A percentile compares a stretch with the other conserved stretches of the same genome.
Evolutionary conservation across 2,113 vertebrate genomes (phyloP).

Genomic region (Phyllostomus discolor): DNA sequence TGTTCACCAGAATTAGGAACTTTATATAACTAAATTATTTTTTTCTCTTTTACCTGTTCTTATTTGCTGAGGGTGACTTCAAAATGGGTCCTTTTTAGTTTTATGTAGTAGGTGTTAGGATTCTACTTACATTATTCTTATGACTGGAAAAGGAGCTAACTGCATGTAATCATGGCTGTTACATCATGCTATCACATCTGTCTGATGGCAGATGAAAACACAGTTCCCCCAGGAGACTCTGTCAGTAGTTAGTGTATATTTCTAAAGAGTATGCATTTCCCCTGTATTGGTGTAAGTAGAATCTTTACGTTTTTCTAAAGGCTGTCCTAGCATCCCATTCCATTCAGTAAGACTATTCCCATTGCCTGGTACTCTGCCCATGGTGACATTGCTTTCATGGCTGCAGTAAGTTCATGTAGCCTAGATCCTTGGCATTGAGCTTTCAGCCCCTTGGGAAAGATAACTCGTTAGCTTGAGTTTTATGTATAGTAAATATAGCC

Average conservation of each 20-base stretch:
- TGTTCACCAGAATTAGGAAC: background rate
- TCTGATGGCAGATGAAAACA: background rate
- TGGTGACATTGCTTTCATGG: background rate
- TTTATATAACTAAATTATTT: background rate
- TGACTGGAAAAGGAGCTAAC: background rate
- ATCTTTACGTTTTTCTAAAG: background rate
- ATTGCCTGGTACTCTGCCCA: background rate
- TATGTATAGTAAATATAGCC: background rate
- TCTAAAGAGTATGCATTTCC: background rate
- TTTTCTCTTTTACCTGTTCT: background rate
- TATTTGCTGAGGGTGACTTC: background rate
- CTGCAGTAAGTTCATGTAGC: background rate
- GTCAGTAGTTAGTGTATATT: background rate
- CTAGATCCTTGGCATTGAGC: background rate
- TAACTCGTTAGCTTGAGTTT: background rate
- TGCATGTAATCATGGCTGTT: background rate
- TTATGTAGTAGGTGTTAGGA: background rate
- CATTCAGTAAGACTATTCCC: background rate
- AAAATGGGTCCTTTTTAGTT: background rate
- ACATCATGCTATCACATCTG: background rate
- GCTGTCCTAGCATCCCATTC: background rate
- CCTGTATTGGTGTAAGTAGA: background rate
- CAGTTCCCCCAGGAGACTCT: background rate
- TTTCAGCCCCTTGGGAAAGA: background rate
- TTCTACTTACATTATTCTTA: background rate